Conservation (phyloP, 2,888 invertebrate genomes). For the Teinopalpus imperialis region DNA sequence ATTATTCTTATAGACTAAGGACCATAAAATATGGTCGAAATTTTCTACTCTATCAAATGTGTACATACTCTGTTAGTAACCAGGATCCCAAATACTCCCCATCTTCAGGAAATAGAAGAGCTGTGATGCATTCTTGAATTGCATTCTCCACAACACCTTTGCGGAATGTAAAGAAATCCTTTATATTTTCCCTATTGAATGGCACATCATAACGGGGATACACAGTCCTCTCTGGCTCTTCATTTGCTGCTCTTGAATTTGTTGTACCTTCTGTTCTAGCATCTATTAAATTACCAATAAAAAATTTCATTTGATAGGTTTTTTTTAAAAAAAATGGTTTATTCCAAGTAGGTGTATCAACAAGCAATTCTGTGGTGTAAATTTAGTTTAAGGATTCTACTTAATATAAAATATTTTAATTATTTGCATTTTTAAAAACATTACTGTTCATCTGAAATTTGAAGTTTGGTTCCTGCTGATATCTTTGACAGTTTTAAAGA, state of each 20-base stretch:
- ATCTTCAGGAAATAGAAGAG: slow-evolving; percentile 85
- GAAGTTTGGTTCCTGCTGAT: too few species aligned
- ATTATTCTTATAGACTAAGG: too few species aligned
- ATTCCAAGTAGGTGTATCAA: too few species aligned
- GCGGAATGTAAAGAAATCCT: slow-evolving; percentile 87
- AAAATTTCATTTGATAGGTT: too few species aligned
- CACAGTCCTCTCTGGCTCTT: slow-evolving; percentile 53
- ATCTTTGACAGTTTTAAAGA: too few species aligned
- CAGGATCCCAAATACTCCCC: slow-evolving; percentile 88
- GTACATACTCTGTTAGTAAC: slow-evolving; percentile 90
- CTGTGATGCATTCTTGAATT: slow-evolving; percentile 85
- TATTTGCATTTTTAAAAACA: too few species aligned
- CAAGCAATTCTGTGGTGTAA: too few species aligned
- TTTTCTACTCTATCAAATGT: not conserved
- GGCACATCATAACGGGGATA: slow-evolving; percentile 71
- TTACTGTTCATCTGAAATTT: too few species aligned
- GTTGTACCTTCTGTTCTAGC: slow-evolving; percentile 51
- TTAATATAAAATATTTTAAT: too few species aligned
- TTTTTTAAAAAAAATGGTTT: slow-evolving; percentile 1
- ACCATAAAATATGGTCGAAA: too few species aligned
- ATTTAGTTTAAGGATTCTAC: too few species aligned
- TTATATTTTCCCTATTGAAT: slow-evolving; percentile 82
- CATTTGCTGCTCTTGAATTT: slow-evolving; percentile 47
- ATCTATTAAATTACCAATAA: too few species aligned
- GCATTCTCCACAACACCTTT: slow-evolving; percentile 88